Conservation (phyloP, 2,888 invertebrate genomes). For the Urechis unicinctus region DNA sequence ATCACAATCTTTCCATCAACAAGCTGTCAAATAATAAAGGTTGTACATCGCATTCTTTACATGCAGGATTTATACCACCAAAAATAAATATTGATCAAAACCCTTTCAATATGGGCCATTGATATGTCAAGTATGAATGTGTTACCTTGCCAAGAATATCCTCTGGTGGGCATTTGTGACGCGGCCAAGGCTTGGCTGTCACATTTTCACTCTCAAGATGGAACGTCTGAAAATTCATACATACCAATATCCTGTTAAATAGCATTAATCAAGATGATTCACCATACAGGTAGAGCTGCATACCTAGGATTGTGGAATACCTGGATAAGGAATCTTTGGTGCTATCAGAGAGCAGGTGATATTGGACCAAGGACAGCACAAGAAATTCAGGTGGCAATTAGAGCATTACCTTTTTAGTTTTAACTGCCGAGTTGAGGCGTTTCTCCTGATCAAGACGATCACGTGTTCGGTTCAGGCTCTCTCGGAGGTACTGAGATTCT, state of each 20-base stretch:
- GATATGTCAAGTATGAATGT: too few relatives aligned
- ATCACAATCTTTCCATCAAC: background rate
- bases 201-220: conserved; percentile 18
- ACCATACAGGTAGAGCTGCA: background rate
- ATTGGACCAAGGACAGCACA: too few relatives aligned
- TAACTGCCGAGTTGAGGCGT: conserved; percentile 45
- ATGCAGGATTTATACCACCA: too few relatives aligned
- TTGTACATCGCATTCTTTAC: too few relatives aligned
- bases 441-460: conserved; percentile 47
- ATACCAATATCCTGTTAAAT: background rate
- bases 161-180: conserved; percentile 16
- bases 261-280: background rate
- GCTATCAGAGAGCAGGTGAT: too few relatives aligned
- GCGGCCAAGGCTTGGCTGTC: conserved; percentile 9
- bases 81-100: too few relatives aligned
- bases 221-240: conserved; percentile 14
- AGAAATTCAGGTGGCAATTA: background rate
- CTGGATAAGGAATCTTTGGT: background rate
- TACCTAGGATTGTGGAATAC: background rate
- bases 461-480: conserved; percentile 40
- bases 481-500: conserved; percentile 45
- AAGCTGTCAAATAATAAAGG: background rate
- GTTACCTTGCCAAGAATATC: conserved; percentile 1
- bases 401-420: conserved; percentile 42
- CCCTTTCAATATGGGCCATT: too few relatives aligned